phyloP scores from a whole-genome alignment of 1,140 invertebrate genomes.

The Eriocheir sinensis region DNA sequence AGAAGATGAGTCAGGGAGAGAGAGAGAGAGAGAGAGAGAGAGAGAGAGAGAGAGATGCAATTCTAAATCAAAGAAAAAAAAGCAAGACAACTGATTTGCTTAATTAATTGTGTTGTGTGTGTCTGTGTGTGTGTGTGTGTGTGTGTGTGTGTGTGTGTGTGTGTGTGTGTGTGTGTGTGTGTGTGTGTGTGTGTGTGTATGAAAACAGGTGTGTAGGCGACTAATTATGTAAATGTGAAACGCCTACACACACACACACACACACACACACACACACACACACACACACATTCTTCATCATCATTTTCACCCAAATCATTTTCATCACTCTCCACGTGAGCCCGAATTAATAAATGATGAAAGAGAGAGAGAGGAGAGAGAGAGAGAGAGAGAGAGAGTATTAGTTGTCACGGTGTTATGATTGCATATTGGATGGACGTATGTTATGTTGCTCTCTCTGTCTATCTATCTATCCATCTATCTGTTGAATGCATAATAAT shows the following conservation, averaged over 20 bases:
- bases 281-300: not conserved
- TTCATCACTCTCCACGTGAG: not conserved
- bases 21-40: too few species aligned
- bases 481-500: too few species aligned
- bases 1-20: not conserved
- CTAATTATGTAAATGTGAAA: too few species aligned
- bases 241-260: constrained; percentile 29
- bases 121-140: not conserved
- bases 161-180: not conserved
- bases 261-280: constrained; percentile 45
- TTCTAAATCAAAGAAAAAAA: not conserved
- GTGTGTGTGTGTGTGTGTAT: not conserved
- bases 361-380: not conserved
- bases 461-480: not conserved
- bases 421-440: not conserved
- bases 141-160: not conserved
- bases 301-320: not conserved
- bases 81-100: not conserved
- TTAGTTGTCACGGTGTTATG: constrained; percentile 7
- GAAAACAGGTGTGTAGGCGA: not conserved
- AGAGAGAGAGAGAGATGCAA: too few species aligned
- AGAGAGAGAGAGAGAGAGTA: not conserved
- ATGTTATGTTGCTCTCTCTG: not conserved
- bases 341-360: not conserved
- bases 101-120: not conserved